phyloP scores from a whole-genome alignment of 2,113 vertebrate genomes.

The Sinocyclocheilus anshuiensis region DNA sequence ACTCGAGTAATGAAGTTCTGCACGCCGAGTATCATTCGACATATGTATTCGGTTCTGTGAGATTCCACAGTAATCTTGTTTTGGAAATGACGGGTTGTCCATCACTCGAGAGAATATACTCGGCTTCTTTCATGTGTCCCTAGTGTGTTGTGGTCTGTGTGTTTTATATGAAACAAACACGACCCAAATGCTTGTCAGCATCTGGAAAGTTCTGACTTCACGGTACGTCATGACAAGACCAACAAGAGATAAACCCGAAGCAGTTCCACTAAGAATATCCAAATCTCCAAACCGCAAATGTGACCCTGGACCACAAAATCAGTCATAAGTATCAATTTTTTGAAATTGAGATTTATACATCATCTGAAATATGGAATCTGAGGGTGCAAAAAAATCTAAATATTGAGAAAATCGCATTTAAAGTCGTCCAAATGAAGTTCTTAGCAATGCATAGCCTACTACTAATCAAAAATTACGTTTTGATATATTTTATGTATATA shows the following conservation, averaged over 20 bases:
- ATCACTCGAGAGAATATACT: constrained; percentile 18
- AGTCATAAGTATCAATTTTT: too few species aligned
- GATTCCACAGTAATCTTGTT: constrained; percentile 45
- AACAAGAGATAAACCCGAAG: constrained; percentile 15
- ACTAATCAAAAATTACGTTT: too few species aligned
- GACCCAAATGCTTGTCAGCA: constrained; percentile 41
- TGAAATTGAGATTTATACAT: too few species aligned
- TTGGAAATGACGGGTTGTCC: constrained; percentile 29
- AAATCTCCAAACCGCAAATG: constrained; percentile 29
- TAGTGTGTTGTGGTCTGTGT: constrained; percentile 29
- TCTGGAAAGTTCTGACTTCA: constrained; percentile 26
- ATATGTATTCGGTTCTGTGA: constrained; percentile 31
- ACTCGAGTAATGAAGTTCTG: not conserved
- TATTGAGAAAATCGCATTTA: too few species aligned
- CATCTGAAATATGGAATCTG: too few species aligned
- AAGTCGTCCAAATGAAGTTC: too few species aligned
- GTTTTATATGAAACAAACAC: constrained; percentile 28
- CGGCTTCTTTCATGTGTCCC: constrained; percentile 7
- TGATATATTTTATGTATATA: too few species aligned
- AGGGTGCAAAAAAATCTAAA: too few species aligned
- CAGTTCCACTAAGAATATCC: constrained; percentile 42
- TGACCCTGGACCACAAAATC: too few species aligned
- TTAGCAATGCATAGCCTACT: too few species aligned
- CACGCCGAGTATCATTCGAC: not conserved
- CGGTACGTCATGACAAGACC: constrained; percentile 34